Percentiles rank a stretch among this genome's conserved stretches.
phyloP scores from a whole-genome alignment of 2,797 vertebrate species.

The Brotula barbata region DNA sequence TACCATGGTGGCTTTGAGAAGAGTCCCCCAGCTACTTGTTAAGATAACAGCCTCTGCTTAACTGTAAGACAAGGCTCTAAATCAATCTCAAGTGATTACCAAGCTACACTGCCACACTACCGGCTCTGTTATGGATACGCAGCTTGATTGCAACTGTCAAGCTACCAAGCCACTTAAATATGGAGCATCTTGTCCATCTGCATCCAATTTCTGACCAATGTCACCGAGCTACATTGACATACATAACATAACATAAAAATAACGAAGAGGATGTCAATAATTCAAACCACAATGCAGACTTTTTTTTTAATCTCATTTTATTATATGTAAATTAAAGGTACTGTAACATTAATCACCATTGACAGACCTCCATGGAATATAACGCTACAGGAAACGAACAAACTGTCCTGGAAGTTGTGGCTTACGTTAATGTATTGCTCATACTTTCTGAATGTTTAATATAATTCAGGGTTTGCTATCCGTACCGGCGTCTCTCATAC shows the following conservation, averaged over 20 bases:
- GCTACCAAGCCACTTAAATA: constrained; percentile 16
- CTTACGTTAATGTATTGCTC: too few relatives aligned
- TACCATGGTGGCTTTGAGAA: constrained; percentile 64
- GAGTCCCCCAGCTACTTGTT: constrained; percentile 54
- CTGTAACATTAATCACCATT: too few relatives aligned
- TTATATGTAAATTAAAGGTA: too few relatives aligned
- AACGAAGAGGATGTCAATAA: too few relatives aligned
- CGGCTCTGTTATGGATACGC: constrained; percentile 52
- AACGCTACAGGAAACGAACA: too few relatives aligned
- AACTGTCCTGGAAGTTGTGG: too few relatives aligned
- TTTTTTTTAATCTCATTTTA: too few relatives aligned
- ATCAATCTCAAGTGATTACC: constrained; percentile 71
- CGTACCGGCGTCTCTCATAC: neutral
- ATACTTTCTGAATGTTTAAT: accelerated
- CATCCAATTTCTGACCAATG: neutral
- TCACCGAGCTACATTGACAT: neutral
- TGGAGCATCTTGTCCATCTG: constrained; percentile 11
- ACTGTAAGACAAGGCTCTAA: constrained; percentile 6
- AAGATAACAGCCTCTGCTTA: constrained; percentile 44
- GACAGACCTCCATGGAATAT: too few relatives aligned
- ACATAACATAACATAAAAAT: neutral
- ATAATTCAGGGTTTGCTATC: too few relatives aligned
- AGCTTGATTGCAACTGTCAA: constrained; percentile 14
- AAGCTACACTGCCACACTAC: neutral
- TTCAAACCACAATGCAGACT: too few relatives aligned